Evolutionary conservation across 2,888 invertebrate species (phyloP).

Genomic region (Polydesmus complanatus): DNA sequence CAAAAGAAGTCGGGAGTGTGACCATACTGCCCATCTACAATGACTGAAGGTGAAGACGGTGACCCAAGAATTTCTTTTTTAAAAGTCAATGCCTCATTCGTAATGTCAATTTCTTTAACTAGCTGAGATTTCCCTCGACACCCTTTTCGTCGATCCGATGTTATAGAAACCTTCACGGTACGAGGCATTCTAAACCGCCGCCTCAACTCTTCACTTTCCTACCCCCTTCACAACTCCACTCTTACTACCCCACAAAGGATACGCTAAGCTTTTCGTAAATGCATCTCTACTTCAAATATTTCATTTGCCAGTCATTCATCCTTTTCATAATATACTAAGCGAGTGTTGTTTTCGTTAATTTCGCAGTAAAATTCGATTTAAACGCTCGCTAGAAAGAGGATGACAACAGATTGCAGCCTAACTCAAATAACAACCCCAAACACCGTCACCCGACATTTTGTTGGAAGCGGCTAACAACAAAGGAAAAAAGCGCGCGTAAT

Average conservation of each 20-base stretch:
- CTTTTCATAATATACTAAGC: too few species aligned
- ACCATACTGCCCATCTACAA: conserved; percentile 4
- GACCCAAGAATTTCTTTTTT: background rate
- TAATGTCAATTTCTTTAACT: background rate
- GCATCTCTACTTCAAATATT: too few species aligned
- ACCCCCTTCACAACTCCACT: background rate
- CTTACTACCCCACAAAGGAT: background rate
- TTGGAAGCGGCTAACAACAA: background rate
- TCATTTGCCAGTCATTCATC: too few species aligned
- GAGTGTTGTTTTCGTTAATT: too few species aligned
- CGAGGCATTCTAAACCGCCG: background rate
- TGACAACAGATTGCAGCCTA: background rate
- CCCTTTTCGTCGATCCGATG: background rate
- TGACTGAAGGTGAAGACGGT: conserved; percentile 1
- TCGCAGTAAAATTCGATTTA: too few species aligned
- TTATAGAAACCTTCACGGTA: background rate
- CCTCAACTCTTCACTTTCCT: background rate
- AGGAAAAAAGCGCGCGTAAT: background rate
- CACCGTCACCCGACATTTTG: background rate
- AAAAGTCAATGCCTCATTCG: conserved; percentile 1
- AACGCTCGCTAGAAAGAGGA: background rate
- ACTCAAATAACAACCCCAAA: background rate
- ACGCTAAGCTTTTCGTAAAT: too few species aligned
- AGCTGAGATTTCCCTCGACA: background rate
- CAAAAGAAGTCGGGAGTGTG: conserved; percentile 11